phyloP scores from a whole-genome alignment of 2,888 invertebrate species.

The Diaperis boleti region DNA sequence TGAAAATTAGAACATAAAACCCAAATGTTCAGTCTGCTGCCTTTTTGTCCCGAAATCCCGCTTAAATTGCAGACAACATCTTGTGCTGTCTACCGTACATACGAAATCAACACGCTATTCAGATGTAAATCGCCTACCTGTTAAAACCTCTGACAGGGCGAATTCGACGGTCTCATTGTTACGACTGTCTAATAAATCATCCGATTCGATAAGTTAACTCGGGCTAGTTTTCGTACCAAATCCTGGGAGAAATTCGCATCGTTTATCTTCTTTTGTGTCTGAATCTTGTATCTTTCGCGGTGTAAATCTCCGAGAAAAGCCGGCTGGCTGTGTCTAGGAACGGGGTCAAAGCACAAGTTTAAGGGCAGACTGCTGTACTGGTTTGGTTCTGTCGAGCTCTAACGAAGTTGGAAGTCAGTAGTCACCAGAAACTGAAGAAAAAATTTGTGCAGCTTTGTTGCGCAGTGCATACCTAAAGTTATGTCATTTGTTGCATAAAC shows the following conservation, averaged over 20 bases:
- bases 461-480: no score
- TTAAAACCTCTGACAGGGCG: constrained; percentile 6
- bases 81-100: background rate
- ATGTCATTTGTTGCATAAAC: no score
- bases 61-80: background rate
- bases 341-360: background rate
- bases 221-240: background rate
- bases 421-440: no score
- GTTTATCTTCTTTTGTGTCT: background rate
- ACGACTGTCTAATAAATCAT: constrained; percentile 1
- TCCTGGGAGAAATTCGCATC: background rate
- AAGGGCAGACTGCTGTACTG: no score
- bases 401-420: no score
- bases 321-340: background rate
- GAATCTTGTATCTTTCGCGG: background rate
- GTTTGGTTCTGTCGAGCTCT: no score
- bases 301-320: background rate
- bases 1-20: no score
- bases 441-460: no score
- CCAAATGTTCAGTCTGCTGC: no score
- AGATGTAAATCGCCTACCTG: constrained; percentile 18
- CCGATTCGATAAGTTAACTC: constrained; percentile 2
- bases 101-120: constrained; percentile 20
- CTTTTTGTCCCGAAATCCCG: no score
- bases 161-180: background rate